Base-by-base conservation (phyloP, 2,113 vertebrate genomes). In the Mastomys natalensis region DNA sequence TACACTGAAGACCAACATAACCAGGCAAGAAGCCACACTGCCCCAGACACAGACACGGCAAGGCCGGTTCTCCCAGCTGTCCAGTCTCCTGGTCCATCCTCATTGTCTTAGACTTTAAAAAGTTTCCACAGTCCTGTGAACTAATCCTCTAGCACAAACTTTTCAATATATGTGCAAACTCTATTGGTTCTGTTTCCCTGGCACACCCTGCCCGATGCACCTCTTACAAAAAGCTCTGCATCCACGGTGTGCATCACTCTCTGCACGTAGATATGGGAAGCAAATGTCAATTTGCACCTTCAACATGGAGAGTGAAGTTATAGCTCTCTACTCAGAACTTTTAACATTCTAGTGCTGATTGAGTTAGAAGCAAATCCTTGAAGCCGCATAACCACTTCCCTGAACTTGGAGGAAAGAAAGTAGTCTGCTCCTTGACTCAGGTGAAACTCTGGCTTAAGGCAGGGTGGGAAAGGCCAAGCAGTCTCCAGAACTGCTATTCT, bases 131-230 rank as follows among this genome's bases (percentile, higher is more conserved):
- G 51, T 53, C 16, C 26, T 0, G 1, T 55, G 21, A 93, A 24
- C 29, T 77, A 81, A 76, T 77, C 58, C 22, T 53, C 88, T 62
- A 73, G 81, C 87, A 90, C 45, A 86, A 96, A 87, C 24, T 37
- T 85, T 43, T 89, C 74, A 87, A 24, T 74, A 3, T 11, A 34
- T 6, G 21, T 4, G 74, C 4, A 10, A 5, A 77, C 21, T 12
- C 16, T 40, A 3, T 22, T 66, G 73, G 7, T 70, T 95, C 55
- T 53, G 16, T 43, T 68, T 80, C 34, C 58, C 58, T 34, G 4
- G 53, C 15, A 34, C 48, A 48, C 21, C n/a, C 5, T 84, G n/a
- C 62, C 7, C 16, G 45, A 53, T 21, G 73, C 7, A 66, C 8
- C 3, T 17, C n/a, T 48, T 90, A 62, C 24, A 51, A 10, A 7